phyloP scores from a whole-genome alignment of 2,888 invertebrate genomes.

The Epinotia nisella region DNA sequence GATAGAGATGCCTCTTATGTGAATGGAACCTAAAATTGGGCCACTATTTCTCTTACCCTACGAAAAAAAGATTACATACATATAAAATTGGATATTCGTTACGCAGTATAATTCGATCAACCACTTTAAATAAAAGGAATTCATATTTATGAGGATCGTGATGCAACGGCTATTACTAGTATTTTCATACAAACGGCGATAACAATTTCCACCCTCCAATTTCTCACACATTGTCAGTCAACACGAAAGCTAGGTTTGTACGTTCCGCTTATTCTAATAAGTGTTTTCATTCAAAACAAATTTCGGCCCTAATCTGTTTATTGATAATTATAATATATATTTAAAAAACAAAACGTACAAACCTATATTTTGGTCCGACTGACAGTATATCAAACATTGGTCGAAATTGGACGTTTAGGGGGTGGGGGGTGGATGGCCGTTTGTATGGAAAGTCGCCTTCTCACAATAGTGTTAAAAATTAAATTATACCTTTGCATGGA shows the following conservation, averaged over 20 bases:
- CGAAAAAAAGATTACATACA: too few species aligned
- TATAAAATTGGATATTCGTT: too few species aligned
- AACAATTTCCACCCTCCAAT: constrained; percentile 1
- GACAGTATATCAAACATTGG: too few species aligned
- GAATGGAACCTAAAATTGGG: too few species aligned
- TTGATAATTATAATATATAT: background rate
- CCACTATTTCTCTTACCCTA: too few species aligned
- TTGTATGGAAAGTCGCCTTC: background rate
- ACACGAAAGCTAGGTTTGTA: background rate
- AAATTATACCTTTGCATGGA: too few species aligned
- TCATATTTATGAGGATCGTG: background rate
- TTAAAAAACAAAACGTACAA: too few species aligned
- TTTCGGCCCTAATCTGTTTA: background rate
- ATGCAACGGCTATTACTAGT: background rate
- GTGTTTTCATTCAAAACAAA: background rate
- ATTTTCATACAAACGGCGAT: background rate
- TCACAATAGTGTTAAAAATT: background rate
- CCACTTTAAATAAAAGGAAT: too few species aligned
- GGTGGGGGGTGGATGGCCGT: background rate
- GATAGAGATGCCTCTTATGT: too few species aligned
- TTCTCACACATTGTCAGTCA: background rate
- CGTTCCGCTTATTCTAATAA: too few species aligned
- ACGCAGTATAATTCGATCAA: too few species aligned
- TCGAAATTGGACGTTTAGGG: background rate
- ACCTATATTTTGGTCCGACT: background rate